phyloP scores from a whole-genome alignment of 2,113 vertebrate genomes.

The Peucedramus taeniatus region DNA sequence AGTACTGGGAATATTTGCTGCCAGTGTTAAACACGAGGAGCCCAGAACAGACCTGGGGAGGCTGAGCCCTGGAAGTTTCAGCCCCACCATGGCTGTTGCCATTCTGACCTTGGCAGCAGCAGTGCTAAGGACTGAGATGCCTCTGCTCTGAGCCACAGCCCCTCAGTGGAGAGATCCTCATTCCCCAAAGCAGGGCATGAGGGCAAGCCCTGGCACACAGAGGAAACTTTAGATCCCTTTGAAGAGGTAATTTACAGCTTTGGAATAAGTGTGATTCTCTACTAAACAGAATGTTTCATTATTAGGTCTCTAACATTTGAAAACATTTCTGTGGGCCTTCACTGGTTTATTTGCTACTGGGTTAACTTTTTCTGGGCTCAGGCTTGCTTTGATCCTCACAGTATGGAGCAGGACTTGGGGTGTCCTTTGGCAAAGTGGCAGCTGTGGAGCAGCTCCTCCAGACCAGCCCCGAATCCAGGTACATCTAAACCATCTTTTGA shows the following conservation, averaged over 20 bases:
- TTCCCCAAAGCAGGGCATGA: not conserved
- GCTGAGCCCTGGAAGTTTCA: not conserved
- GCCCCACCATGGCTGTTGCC: not conserved
- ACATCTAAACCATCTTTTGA: not conserved
- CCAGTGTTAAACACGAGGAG: not conserved
- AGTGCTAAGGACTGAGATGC: not conserved
- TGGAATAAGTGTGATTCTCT: not conserved
- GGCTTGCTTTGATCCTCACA: not conserved
- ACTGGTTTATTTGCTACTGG: not conserved
- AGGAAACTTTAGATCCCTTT: not conserved
- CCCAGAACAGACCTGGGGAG: not conserved
- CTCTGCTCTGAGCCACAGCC: not conserved
- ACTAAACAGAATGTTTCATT: not conserved
- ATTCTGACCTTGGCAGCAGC: not conserved
- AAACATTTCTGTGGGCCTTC: not conserved
- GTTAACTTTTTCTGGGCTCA: not conserved
- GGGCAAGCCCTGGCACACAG: fast-evolving
- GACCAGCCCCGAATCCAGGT: not conserved
- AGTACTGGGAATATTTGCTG: not conserved
- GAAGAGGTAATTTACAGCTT: not conserved
- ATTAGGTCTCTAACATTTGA: not conserved
- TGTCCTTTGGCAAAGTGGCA: not conserved
- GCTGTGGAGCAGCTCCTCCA: not conserved
- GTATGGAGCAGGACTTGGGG: not conserved
- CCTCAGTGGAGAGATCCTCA: not conserved